A percentile compares a stretch with the other conserved stretches of the same genome.
phyloP scores from a whole-genome alignment of 2,888 invertebrate genomes.

The Venustoraphidia nigricollis region DNA sequence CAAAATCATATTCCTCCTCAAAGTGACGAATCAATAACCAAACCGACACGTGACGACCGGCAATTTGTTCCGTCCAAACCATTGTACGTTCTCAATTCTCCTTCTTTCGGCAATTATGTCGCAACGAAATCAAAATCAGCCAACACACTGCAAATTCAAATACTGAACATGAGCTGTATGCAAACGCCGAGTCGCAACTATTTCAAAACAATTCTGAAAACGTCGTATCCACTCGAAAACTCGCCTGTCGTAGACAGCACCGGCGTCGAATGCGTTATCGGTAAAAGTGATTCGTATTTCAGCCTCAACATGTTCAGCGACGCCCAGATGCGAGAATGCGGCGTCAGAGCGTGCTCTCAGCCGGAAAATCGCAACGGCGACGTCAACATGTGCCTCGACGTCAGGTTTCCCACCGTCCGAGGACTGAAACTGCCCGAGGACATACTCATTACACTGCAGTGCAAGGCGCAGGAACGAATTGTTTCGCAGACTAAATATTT shows the following conservation, averaged over 20 bases:
- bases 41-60: neutral
- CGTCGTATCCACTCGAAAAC: slow-evolving; percentile 23
- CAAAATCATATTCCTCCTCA: no score
- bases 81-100: neutral
- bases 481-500: slow-evolving; percentile 31
- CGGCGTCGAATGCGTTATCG: slow-evolving; percentile 15
- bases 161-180: slow-evolving; percentile 24
- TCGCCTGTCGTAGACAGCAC: slow-evolving; percentile 26
- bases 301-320: slow-evolving; percentile 28
- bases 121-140: neutral
- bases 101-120: neutral
- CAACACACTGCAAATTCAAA: slow-evolving; percentile 14
- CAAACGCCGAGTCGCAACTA: slow-evolving; percentile 17
- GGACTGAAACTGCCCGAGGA: slow-evolving; percentile 37
- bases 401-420: slow-evolving; percentile 36
- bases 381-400: slow-evolving; percentile 29
- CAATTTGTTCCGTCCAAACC: neutral
- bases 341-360: slow-evolving; percentile 30
- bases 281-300: slow-evolving; percentile 20
- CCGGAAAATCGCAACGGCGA: slow-evolving; percentile 16
- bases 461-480: slow-evolving; percentile 35
- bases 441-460: slow-evolving; percentile 34
- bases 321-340: slow-evolving; percentile 33
- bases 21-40: no score
- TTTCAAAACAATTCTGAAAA: slow-evolving; percentile 26